Evolutionary conservation across 1,140 invertebrate genomes (phyloP).

Genomic region (Centruroides vittatus): DNA sequence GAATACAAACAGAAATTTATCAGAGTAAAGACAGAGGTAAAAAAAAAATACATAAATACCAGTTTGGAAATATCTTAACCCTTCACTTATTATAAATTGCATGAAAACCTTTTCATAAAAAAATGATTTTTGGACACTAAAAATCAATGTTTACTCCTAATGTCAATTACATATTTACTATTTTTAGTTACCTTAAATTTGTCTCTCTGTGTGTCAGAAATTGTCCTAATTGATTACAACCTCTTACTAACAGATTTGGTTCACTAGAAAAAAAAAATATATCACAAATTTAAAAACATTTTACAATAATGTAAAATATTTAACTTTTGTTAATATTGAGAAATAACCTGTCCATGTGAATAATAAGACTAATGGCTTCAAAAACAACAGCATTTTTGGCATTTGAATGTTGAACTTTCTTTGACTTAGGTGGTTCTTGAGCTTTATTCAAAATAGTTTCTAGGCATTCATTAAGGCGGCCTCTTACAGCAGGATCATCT

Average conservation of each 20-base stretch:
- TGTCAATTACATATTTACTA: no score
- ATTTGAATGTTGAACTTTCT: conserved; percentile 99
- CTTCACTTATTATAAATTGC: no score
- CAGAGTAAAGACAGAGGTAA: no score
- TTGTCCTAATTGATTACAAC: conserved; percentile 96
- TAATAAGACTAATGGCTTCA: conserved; percentile 98
- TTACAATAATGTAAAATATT: no score
- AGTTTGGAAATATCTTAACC: no score
- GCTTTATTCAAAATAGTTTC: conserved; percentile 99
- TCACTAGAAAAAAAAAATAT: conserved; percentile 37
- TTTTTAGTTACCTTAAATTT: conserved; percentile 55
- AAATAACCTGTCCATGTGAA: conserved; percentile 80
- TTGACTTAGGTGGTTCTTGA: conserved; percentile 98
- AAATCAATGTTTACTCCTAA: no score
- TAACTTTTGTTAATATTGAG: no score
- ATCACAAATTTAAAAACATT: neutral
- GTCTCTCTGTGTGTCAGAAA: conserved; percentile 98
- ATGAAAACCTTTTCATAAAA: no score
- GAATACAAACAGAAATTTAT: no score
- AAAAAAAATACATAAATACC: no score
- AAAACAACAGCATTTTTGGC: conserved; percentile 99
- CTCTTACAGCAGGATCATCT: conserved; percentile 65
- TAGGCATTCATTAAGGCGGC: conserved; percentile 90
- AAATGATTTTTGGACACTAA: no score
- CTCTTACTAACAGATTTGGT: conserved; percentile 89